Evolutionary conservation across 2,113 vertebrate genomes (phyloP).

Genomic region (Oxygymnocypris stewartii): DNA sequence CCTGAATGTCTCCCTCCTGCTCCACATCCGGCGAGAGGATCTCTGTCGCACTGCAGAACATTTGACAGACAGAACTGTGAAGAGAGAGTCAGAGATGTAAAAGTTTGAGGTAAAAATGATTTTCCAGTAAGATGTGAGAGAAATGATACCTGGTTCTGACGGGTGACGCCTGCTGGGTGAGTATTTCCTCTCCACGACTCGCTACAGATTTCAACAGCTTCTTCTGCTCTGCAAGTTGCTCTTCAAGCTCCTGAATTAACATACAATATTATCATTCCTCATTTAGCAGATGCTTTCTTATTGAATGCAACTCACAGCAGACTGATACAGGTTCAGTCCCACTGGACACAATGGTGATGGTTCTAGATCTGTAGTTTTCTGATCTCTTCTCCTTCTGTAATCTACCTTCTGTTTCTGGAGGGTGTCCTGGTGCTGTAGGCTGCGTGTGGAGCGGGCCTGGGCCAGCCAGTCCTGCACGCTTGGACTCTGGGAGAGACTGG

Average conservation of each 20-base stretch:
- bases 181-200: conserved; percentile 87
- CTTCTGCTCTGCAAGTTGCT: conserved; percentile 90
- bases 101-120: background rate
- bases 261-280: background rate
- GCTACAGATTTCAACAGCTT: conserved; percentile 88
- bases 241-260: conserved; percentile 84
- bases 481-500: conserved; percentile 82
- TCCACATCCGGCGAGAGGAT: conserved; percentile 78
- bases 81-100: conserved; percentile 43
- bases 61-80: conserved; percentile 3
- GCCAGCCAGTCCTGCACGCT: conserved; percentile 93
- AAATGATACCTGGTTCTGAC: conserved; percentile 66
- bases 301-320: background rate
- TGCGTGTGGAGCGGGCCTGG: conserved; percentile 83
- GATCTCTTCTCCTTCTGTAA: background rate
- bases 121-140: background rate
- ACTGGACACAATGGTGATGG: background rate
- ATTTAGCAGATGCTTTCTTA: background rate
- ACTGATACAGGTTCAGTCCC: background rate
- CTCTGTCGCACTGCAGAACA: conserved; percentile 76
- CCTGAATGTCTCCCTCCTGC: conserved; percentile 70
- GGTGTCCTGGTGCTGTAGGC: conserved; percentile 85
- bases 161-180: conserved; percentile 78
- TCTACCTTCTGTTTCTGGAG: conserved; percentile 86
- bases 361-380: background rate